These are phyloP conservation scores for Zaprionus bogoriensis DNA, from an alignment of 2,888 invertebrate species.

Conservation along the genomic window DNA sequence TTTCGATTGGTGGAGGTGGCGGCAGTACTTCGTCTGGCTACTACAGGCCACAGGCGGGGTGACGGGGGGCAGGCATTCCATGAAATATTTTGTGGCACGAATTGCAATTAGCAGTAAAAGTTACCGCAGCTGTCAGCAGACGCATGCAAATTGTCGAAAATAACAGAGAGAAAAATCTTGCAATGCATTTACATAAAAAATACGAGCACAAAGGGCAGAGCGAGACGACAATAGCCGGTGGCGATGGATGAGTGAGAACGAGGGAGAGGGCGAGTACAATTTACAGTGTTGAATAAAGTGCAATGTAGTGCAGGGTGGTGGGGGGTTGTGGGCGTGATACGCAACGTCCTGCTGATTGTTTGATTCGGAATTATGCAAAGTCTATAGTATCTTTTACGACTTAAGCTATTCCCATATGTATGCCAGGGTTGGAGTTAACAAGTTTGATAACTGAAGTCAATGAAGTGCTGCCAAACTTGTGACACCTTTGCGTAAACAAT, in stretches of 20 bases:
- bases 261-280: neutral
- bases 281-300: neutral
- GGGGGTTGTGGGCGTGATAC: too few species aligned
- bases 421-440: too few species aligned
- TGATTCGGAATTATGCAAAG: too few species aligned
- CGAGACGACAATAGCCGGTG: neutral
- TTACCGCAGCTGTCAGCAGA: conserved; percentile 19
- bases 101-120: conserved; percentile 34
- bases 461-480: too few species aligned
- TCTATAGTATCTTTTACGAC: too few species aligned
- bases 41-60: neutral
- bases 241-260: too few species aligned
- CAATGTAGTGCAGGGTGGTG: too few species aligned
- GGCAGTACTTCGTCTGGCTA: too few species aligned
- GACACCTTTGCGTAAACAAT: too few species aligned
- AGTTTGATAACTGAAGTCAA: too few species aligned
- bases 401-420: too few species aligned
- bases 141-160: conserved; percentile 22
- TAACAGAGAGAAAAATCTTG: conserved; percentile 17
- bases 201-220: neutral
- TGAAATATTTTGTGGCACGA: conserved; percentile 35
- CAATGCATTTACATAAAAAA: neutral
- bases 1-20: neutral
- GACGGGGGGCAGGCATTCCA: neutral
- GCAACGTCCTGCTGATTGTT: too few species aligned